phyloP scores from a whole-genome alignment of 2,797 vertebrate genomes.

The Rhodeus uyekii region DNA sequence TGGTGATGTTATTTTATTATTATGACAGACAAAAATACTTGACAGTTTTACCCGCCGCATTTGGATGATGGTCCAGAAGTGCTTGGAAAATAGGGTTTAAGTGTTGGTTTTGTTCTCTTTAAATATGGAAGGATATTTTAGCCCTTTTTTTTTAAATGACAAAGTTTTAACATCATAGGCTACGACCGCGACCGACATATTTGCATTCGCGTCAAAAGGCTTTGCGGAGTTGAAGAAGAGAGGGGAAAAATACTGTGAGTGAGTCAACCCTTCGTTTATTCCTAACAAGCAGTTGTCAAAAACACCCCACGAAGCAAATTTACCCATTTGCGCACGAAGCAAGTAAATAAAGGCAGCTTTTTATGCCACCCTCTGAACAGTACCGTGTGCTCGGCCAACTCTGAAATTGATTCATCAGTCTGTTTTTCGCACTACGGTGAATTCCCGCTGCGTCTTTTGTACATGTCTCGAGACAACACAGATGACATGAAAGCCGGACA shows the following conservation, averaged over 20 bases:
- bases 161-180: no score
- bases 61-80: background rate
- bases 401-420: constrained; percentile 81
- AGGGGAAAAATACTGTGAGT: constrained; percentile 65
- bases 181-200: constrained; percentile 42
- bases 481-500: constrained; percentile 80
- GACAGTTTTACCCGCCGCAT: background rate
- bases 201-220: constrained; percentile 63
- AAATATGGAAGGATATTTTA: background rate
- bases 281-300: constrained; percentile 84
- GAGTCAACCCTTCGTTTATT: constrained; percentile 75
- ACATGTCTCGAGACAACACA: constrained; percentile 72
- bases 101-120: background rate
- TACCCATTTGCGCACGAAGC: constrained; percentile 81
- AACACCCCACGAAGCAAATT: constrained; percentile 83
- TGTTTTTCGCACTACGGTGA: constrained; percentile 75
- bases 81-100: background rate
- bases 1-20: background rate
- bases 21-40: background rate
- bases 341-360: constrained; percentile 62
- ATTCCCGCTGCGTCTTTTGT: constrained; percentile 81
- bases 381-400: constrained; percentile 79
- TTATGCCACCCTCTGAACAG: constrained; percentile 30
- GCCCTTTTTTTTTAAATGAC: background rate
- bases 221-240: constrained; percentile 45